Percentiles rank a stretch among this genome's conserved stretches.
These are phyloP conservation scores for Maniola jurtina DNA, from an alignment of 1,140 invertebrate genomes.

Conservation along the genomic window DNA sequence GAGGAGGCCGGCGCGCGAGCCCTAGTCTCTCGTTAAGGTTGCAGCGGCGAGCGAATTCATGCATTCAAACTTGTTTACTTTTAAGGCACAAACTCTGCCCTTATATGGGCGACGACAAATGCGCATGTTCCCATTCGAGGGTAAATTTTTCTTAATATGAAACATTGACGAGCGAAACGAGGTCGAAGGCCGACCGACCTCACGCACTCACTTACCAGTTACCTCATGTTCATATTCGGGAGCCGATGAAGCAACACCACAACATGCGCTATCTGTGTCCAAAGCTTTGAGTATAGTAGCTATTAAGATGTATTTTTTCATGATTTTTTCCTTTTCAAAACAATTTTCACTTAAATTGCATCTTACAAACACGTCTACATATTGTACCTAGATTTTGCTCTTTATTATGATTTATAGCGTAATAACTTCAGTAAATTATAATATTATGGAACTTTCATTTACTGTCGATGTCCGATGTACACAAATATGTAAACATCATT, in stretches of 20 bases:
- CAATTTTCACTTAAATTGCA: too few relatives aligned
- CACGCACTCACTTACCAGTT: neutral
- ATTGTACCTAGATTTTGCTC: too few relatives aligned
- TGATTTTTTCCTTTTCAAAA: too few relatives aligned
- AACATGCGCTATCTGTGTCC: too few relatives aligned
- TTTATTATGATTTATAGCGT: too few relatives aligned
- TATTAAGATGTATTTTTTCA: too few relatives aligned
- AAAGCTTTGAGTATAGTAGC: too few relatives aligned
- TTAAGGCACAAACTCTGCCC: conserved; percentile 60
- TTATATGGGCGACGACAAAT: conserved; percentile 56
- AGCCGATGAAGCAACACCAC: neutral
- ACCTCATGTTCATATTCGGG: neutral
- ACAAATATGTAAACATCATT: too few relatives aligned
- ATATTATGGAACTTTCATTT: too few relatives aligned
- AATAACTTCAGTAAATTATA: too few relatives aligned
- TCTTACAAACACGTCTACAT: too few relatives aligned
- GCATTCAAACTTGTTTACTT: conserved; percentile 69
- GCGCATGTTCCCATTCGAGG: conserved; percentile 56
- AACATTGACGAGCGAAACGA: conserved; percentile 15
- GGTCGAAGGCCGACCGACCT: neutral
- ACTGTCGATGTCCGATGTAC: too few relatives aligned
- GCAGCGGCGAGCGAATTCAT: conserved; percentile 57
- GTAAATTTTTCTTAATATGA: conserved; percentile 52
- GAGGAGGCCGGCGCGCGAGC: conserved; percentile 44
- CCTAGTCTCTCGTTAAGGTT: conserved; percentile 55